These are phyloP conservation scores for Pempheris klunzingeri DNA, from an alignment of 2,797 vertebrate species.

Conservation along the genomic window DNA sequence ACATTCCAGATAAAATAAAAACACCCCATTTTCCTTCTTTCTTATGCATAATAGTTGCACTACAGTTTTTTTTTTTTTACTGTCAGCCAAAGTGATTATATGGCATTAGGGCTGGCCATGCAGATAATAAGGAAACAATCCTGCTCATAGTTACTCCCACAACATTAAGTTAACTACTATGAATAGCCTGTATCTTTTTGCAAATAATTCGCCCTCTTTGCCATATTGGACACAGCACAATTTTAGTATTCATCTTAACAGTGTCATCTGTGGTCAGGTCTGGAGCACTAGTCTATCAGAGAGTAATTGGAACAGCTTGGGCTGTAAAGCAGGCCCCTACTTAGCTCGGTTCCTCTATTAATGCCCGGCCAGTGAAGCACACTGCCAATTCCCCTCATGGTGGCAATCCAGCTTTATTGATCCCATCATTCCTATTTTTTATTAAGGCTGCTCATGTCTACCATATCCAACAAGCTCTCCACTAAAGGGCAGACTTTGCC, in stretches of 20 bases:
- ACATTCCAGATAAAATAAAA: conserved; percentile 47
- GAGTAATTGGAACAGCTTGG: conserved; percentile 64
- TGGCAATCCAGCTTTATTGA: conserved; percentile 77
- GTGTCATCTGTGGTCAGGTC: conserved; percentile 48
- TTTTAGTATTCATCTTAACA: conserved; percentile 24
- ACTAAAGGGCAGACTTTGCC: conserved; percentile 38
- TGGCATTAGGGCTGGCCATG: conserved; percentile 50
- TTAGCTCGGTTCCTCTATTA: conserved; percentile 65
- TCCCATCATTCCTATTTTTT: conserved; percentile 72
- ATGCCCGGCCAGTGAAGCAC: conserved; percentile 59
- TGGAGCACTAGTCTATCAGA: conserved; percentile 60
- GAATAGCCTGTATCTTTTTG: conserved; percentile 32
- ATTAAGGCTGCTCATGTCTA: conserved; percentile 69
- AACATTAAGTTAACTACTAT: conserved; percentile 41
- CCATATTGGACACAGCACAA: conserved; percentile 4
- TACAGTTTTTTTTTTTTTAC: conserved; percentile 61
- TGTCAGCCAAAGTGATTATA: conserved; percentile 57
- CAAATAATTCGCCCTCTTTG: conserved; percentile 37
- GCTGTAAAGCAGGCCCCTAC: conserved; percentile 60
- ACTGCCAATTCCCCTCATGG: conserved; percentile 68
- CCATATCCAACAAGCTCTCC: conserved; percentile 43
- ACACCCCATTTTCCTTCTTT: conserved; percentile 18
- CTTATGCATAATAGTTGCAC: conserved; percentile 67
- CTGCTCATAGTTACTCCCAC: conserved; percentile 21
- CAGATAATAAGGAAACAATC: conserved; percentile 72